These are phyloP conservation scores for Sipha flava DNA, from an alignment of 1,140 invertebrate species.

Conservation along the genomic window DNA sequence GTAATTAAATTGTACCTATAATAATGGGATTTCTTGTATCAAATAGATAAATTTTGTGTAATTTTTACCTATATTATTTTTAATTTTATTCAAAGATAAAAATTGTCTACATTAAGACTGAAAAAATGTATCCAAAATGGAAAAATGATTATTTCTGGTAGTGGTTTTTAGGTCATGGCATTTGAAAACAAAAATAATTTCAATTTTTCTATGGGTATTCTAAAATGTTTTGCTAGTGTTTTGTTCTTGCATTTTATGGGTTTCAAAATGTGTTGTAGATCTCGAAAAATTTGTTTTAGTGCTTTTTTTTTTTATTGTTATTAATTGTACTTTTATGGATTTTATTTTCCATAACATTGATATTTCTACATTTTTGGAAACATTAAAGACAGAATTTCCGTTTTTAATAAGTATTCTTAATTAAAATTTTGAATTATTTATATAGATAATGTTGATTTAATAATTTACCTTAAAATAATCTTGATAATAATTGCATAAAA, in stretches of 20 bases:
- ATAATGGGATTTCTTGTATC: neutral
- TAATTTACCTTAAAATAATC: neutral
- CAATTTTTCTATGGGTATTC: neutral
- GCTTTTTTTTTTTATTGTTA: neutral
- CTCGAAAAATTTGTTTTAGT: neutral
- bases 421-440: neutral
- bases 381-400: neutral
- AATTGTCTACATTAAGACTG: constrained; percentile 6
- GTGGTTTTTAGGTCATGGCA: neutral
- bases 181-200: neutral
- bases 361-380: neutral
- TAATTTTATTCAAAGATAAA: neutral
- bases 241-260: constrained; percentile 7
- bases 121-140: constrained; percentile 1
- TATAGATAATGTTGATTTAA: neutral
- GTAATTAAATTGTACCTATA: constrained; percentile 4
- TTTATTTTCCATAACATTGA: neutral
- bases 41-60: neutral
- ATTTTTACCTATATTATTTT: neutral
- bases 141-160: neutral
- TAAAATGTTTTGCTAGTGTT: neutral
- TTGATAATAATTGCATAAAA: neutral
- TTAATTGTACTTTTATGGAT: neutral
- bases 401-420: neutral
- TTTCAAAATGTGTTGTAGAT: constrained; percentile 17